phyloP scores from a whole-genome alignment of 2,797 vertebrate genomes.

The Thaleichthys pacificus region DNA sequence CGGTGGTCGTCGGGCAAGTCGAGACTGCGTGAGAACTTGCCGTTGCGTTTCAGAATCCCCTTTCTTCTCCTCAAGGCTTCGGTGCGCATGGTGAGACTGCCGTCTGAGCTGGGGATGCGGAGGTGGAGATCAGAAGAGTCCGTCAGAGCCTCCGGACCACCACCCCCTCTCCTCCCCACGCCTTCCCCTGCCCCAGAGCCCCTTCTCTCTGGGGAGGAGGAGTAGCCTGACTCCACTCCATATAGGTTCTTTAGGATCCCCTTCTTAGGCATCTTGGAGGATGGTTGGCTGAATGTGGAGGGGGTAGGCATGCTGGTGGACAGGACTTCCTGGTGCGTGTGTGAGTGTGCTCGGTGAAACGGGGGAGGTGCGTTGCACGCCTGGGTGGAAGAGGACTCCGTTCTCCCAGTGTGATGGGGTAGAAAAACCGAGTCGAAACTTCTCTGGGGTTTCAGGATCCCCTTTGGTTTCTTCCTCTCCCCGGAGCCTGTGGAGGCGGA shows the following conservation, averaged over 20 bases:
- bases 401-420: conserved; percentile 31
- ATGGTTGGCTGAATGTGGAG: conserved; percentile 65
- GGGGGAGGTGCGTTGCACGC: conserved; percentile 26
- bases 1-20: conserved; percentile 62
- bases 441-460: conserved; percentile 78
- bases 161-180: conserved; percentile 15
- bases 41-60: conserved; percentile 83
- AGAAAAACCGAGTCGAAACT: conserved; percentile 73
- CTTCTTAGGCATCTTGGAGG: conserved; percentile 80
- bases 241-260: conserved; percentile 82
- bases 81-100: conserved; percentile 57
- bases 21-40: conserved; percentile 79
- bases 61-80: conserved; percentile 74
- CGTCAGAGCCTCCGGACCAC: conserved; percentile 19
- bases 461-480: conserved; percentile 74
- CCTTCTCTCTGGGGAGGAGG: conserved; percentile 66
- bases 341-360: conserved; percentile 35
- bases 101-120: conserved; percentile 36
- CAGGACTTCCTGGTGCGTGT: conserved; percentile 37
- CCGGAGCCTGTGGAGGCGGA: conserved; percentile 30
- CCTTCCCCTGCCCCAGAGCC: conserved; percentile 23
- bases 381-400: conserved; percentile 44
- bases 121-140: conserved; percentile 36
- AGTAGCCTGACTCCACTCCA: conserved; percentile 70
- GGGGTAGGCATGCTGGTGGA: conserved; percentile 41